Evolutionary conservation across 92 coral and sea anemone genomes (phyloP).

Genomic region (Epizoanthus rinbou): DNA sequence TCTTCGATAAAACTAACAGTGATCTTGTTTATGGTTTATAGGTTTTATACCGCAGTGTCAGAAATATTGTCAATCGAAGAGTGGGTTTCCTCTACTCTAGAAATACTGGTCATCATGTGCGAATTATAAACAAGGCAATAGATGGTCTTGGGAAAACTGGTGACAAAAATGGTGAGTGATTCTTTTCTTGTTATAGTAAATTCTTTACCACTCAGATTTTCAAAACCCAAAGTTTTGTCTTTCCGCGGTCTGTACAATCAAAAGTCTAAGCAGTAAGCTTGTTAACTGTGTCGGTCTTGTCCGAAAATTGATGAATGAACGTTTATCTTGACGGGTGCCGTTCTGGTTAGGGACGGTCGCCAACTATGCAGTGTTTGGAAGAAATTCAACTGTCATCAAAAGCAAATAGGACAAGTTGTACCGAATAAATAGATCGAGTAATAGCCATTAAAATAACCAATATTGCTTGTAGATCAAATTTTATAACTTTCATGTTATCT

Average conservation of each 20-base stretch:
- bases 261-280: too few relatives aligned
- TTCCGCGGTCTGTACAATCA: neutral
- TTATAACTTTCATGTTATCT: too few relatives aligned
- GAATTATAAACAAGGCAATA: slow-evolving; percentile 51
- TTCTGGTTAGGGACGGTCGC: neutral
- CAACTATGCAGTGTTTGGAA: neutral
- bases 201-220: too few relatives aligned
- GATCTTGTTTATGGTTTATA: too few relatives aligned
- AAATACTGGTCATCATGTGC: slow-evolving; percentile 65
- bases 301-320: neutral
- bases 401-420: neutral
- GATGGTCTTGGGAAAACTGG: slow-evolving; percentile 63
- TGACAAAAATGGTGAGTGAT: slow-evolving; percentile 67
- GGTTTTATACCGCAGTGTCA: too few relatives aligned
- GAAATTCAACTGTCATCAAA: neutral
- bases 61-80: slow-evolving; percentile 21
- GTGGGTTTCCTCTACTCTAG: slow-evolving; percentile 61
- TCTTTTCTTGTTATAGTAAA: too few relatives aligned
- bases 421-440: neutral
- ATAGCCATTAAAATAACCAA: too few relatives aligned
- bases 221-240: neutral
- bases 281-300: neutral
- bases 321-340: neutral
- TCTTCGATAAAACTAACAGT: too few relatives aligned
- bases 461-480: too few relatives aligned